A percentile compares a stretch with the other conserved stretches of the same genome.
These are phyloP conservation scores for Calephelis nemesis DNA, from an alignment of 1,140 invertebrate genomes.

Conservation along the genomic window DNA sequence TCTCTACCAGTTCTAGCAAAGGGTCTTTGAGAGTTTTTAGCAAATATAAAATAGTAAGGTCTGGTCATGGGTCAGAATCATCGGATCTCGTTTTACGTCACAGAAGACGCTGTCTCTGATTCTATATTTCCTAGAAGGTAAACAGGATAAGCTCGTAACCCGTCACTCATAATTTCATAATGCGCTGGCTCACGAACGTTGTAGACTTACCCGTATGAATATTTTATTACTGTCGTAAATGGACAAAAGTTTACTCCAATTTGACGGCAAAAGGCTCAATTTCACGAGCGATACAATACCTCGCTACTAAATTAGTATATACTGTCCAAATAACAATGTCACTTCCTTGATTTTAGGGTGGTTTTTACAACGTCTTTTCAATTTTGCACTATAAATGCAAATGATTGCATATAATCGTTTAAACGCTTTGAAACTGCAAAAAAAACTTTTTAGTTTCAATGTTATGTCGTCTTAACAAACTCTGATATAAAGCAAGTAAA, in stretches of 20 bases:
- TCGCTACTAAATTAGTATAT: slow-evolving; percentile 5
- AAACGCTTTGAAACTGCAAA: too few species aligned
- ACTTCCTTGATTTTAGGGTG: slow-evolving; percentile 1
- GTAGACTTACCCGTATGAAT: slow-evolving; percentile 22
- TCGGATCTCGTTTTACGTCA: not conserved
- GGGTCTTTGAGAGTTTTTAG: too few species aligned
- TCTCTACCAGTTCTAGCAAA: too few species aligned
- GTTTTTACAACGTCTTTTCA: slow-evolving; percentile 7
- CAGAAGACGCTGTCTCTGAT: slow-evolving; percentile 36
- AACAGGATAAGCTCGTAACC: slow-evolving; percentile 20
- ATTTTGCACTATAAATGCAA: slow-evolving; percentile 6
- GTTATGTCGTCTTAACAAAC: too few species aligned
- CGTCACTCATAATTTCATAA: slow-evolving; percentile 23
- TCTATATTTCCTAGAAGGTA: slow-evolving; percentile 18
- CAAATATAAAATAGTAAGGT: too few species aligned
- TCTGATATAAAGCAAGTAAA: too few species aligned
- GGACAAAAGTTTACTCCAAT: slow-evolving; percentile 22
- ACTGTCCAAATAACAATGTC: not conserved
- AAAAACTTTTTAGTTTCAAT: too few species aligned
- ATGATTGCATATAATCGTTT: too few species aligned
- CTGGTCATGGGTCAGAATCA: too few species aligned
- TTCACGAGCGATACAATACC: slow-evolving; percentile 14
- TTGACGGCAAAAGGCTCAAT: slow-evolving; percentile 20
- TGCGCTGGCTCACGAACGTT: slow-evolving; percentile 15
- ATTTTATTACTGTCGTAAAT: slow-evolving; percentile 22